These are phyloP conservation scores for Varecia variegata DNA, from an alignment of 2,797 vertebrate genomes.

Conservation along the genomic window DNA sequence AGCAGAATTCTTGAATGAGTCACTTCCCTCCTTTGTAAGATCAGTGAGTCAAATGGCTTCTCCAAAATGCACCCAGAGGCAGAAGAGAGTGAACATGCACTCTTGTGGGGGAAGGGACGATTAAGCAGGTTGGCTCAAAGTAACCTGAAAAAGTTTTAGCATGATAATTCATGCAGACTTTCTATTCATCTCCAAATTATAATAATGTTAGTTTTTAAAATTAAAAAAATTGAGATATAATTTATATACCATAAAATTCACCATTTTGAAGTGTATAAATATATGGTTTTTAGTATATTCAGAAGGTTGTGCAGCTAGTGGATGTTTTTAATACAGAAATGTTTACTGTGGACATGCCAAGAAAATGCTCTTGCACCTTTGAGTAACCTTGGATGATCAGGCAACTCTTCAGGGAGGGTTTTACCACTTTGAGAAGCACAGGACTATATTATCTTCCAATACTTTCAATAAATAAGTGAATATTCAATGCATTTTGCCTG, in stretches of 20 bases:
- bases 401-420: not conserved
- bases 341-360: not conserved
- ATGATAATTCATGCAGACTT: not conserved
- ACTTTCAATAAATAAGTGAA: not conserved
- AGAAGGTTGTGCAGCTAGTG: not conserved
- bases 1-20: not conserved
- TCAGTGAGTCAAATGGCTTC: not conserved
- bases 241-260: not conserved
- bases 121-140: not conserved
- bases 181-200: not conserved
- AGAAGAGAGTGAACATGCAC: not conserved
- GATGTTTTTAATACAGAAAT: not conserved
- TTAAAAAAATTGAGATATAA: not conserved
- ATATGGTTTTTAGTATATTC: not conserved
- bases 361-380: not conserved
- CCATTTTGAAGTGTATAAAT: not conserved
- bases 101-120: not conserved
- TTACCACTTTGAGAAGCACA: not conserved
- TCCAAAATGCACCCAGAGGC: not conserved
- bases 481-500: not conserved
- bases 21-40: not conserved
- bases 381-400: not conserved
- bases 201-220: not conserved
- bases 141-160: not conserved
- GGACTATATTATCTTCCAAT: not conserved